phyloP scores from a whole-genome alignment of 2,888 invertebrate species.

The Lasioglossum zephyrum region DNA sequence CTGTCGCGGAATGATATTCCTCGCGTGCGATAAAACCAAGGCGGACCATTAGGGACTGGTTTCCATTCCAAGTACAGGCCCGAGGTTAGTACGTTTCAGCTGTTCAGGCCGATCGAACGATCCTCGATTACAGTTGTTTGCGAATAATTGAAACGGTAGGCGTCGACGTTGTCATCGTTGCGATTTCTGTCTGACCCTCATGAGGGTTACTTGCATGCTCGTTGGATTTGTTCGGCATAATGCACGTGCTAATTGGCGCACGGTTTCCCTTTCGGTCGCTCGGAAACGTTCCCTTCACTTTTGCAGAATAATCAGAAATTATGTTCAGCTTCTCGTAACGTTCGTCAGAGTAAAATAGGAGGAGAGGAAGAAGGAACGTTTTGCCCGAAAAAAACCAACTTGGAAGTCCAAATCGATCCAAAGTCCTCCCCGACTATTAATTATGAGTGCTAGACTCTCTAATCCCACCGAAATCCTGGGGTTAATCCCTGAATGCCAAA shows the following conservation, averaged over 20 bases:
- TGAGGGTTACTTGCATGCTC: neutral
- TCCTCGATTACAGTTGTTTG: slow-evolving; percentile 10
- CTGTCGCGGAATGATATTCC: slow-evolving; percentile 67
- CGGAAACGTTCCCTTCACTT: neutral
- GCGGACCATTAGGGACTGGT: slow-evolving; percentile 26
- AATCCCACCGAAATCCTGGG: neutral
- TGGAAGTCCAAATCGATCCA: slow-evolving; percentile 18
- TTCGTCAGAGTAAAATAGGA: neutral
- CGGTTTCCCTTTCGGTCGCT: neutral
- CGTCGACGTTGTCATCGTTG: neutral
- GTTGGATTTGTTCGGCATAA: neutral
- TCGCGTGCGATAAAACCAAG: slow-evolving; percentile 43
- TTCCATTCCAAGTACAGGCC: neutral
- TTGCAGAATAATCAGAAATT: neutral
- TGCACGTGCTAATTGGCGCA: neutral
- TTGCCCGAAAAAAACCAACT: slow-evolving; percentile 7
- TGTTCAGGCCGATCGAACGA: slow-evolving; percentile 28
- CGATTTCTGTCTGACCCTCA: neutral
- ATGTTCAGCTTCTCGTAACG: neutral
- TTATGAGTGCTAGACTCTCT: slow-evolving; percentile 17
- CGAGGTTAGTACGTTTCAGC: slow-evolving; percentile 43
- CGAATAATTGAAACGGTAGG: neutral
- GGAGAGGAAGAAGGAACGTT: neutral
- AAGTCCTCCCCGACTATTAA: slow-evolving; percentile 9
- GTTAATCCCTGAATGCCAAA: slow-evolving; percentile 54